Evolutionary conservation across 2,888 invertebrate genomes (phyloP).

Genomic region (Argyresthia albistria): DNA sequence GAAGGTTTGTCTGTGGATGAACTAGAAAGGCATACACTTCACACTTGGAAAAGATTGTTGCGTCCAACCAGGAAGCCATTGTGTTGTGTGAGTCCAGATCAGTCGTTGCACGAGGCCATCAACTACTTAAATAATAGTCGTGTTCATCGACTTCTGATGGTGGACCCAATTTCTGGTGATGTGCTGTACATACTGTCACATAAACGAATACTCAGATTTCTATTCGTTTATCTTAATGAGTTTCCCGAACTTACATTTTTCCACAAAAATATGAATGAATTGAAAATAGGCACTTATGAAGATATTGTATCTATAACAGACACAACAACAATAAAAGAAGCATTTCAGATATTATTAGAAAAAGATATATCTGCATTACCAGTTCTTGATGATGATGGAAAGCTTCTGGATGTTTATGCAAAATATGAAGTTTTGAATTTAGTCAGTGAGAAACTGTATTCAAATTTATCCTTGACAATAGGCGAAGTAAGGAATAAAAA

Average conservation of each 20-base stretch:
- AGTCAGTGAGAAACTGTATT: constrained; percentile 94
- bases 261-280: constrained; percentile 51
- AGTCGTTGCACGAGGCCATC: constrained; percentile 61
- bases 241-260: constrained; percentile 65
- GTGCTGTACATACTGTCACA: constrained; percentile 61
- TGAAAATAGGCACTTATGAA: constrained; percentile 61
- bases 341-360: constrained; percentile 54
- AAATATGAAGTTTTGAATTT: constrained; percentile 77
- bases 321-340: constrained; percentile 49
- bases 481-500: constrained; percentile 89
- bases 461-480: constrained; percentile 88
- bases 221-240: constrained; percentile 63
- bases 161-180: constrained; percentile 53
- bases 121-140: constrained; percentile 56
- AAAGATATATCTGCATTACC: constrained; percentile 64
- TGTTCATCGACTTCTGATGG: constrained; percentile 56
- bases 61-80: constrained; percentile 49
- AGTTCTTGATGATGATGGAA: constrained; percentile 51
- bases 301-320: constrained; percentile 54
- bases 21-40: constrained; percentile 56
- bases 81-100: constrained; percentile 53
- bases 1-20: constrained; percentile 58
- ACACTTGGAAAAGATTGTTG: constrained; percentile 59
- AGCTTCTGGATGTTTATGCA: constrained; percentile 56
- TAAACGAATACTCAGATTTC: constrained; percentile 59